A percentile compares a stretch with the other conserved stretches of the same genome.
phyloP scores from a whole-genome alignment of 1,140 invertebrate genomes.

The Nymphalis io region DNA sequence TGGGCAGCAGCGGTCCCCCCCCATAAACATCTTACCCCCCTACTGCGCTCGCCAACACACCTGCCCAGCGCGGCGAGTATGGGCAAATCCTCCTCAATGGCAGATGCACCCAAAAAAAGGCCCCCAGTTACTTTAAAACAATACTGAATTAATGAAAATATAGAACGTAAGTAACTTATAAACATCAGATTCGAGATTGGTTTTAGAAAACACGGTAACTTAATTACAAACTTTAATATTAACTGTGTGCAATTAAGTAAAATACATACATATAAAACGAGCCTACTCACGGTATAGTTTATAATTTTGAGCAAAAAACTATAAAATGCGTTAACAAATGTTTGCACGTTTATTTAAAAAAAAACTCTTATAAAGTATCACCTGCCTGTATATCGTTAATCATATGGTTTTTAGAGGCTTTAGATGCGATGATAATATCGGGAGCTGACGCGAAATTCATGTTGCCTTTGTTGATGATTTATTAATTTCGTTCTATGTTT shows the following conservation, averaged over 20 bases:
- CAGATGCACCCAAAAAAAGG: no score
- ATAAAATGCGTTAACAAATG: conserved; percentile 9
- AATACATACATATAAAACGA: background rate
- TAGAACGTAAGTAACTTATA: no score
- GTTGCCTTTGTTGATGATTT: background rate
- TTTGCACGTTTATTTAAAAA: conserved; percentile 4
- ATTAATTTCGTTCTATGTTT: background rate
- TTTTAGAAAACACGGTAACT: background rate
- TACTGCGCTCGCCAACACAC: no score
- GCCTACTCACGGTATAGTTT: background rate
- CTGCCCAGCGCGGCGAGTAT: no score
- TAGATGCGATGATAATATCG: conserved; percentile 6
- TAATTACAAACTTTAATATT: background rate
- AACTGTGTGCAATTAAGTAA: background rate
- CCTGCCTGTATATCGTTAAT: conserved; percentile 11
- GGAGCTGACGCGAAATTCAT: conserved; percentile 11
- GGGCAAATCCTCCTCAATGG: no score
- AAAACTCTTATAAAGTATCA: background rate
- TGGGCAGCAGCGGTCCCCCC: no score
- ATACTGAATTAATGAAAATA: no score
- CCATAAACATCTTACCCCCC: no score
- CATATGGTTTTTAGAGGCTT: conserved; percentile 10
- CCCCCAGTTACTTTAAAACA: no score
- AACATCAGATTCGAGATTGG: background rate
- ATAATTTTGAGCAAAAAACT: conserved; percentile 8